Base-by-base conservation (phyloP, 2,888 invertebrate species). In the Papilio protenor region DNA sequence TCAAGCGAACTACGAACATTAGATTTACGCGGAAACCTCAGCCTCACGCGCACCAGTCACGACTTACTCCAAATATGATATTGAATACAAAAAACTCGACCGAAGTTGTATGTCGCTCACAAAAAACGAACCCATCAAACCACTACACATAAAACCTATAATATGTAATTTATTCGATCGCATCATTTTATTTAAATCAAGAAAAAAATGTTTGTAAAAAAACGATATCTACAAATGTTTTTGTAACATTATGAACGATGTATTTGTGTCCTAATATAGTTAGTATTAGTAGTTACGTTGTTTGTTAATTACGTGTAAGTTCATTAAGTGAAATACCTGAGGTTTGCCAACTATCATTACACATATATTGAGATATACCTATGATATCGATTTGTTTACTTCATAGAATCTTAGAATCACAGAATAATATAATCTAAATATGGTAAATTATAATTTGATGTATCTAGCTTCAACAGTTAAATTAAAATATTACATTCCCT, bases 1-100 rank as follows among this genome's bases (percentile, higher is more conserved):
- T 49, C 55, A 75, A 72, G 64, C 57, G 23, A 75, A 45, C 27
- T 57, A 55, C 69, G 6, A 66, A 66, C 45, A 80, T 79, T 66
- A 79, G 79, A 79, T 80, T 88, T 85, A 88, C 87, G 85, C 90
- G 90, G 90, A 90, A 91, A 91, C 90, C 88, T 82, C 83, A 85
- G 85, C 82, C 87, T 89, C 89, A 89, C 88, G 89, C 88, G 88
- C 84, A 85, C 85, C 83, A 87, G 90, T 93, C 93, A 92, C 92
- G 92, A 93, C 87, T 90, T 88, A 90, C 88, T 90, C 89, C 90
- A 91, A 92, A 93, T 92, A 87, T 90, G 90, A 92, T 91, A 92
- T 91, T 91, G 91, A 92, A 92, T 92, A 91, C 87, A 91, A 92
- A 90, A 91, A 90, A 88, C 84, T 85, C 85, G 86, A 83, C 81